phyloP scores from a whole-genome alignment of 2,797 vertebrate genomes.

The Macrochelys suwanniensis region DNA sequence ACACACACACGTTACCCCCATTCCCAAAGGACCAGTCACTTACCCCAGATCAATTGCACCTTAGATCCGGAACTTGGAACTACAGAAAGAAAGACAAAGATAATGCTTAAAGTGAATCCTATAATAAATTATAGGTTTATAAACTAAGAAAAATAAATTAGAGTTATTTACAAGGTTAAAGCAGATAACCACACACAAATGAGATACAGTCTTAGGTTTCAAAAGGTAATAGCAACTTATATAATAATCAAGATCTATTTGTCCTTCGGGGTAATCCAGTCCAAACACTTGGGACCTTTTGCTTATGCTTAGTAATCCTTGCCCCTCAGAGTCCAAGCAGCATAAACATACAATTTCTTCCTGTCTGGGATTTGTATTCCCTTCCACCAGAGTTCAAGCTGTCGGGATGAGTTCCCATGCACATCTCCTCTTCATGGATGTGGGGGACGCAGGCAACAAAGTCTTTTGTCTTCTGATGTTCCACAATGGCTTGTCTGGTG shows the following conservation, averaged over 20 bases:
- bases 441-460: too few species aligned
- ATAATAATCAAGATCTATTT: neutral
- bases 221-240: neutral
- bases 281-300: accelerated
- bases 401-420: too few species aligned
- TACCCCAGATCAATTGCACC: neutral
- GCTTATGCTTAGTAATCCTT: too few species aligned
- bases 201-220: neutral
- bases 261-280: neutral
- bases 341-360: too few species aligned
- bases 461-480: too few species aligned
- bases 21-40: neutral
- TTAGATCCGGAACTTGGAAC: neutral
- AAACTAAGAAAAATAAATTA: neutral
- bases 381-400: too few species aligned
- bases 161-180: neutral
- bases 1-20: neutral
- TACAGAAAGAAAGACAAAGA: neutral
- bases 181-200: neutral
- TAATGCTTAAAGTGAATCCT: neutral
- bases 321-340: too few species aligned
- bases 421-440: too few species aligned
- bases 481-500: too few species aligned
- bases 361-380: too few species aligned
- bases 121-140: neutral